A percentile compares a stretch with the other conserved stretches of the same genome.
These are phyloP conservation scores for Zaprionus ghesquierei DNA, from an alignment of 1,140 invertebrate species.

Conservation along the genomic window DNA sequence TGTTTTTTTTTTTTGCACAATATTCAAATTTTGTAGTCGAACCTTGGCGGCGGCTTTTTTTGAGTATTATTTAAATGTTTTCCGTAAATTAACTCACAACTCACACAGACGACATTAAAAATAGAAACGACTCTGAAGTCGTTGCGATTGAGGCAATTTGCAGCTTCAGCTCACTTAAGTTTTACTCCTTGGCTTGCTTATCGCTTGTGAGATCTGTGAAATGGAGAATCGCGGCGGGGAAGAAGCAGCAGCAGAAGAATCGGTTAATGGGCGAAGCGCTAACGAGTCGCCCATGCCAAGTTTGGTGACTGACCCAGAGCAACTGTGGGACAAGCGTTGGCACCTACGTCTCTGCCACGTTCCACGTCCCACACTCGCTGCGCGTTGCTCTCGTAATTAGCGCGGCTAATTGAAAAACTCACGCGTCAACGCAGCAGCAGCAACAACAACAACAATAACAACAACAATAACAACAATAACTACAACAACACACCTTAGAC, in stretches of 20 bases:
- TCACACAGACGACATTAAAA: conserved; percentile 48
- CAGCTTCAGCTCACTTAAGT: neutral
- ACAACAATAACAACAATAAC: neutral
- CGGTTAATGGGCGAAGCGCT: conserved; percentile 18
- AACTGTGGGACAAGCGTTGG: neutral
- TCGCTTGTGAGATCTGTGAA: conserved; percentile 16
- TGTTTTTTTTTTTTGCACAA: conserved; percentile 17
- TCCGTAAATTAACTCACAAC: conserved; percentile 45
- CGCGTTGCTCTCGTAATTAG: conserved; percentile 56
- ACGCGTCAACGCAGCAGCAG: conserved; percentile 28
- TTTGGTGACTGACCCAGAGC: conserved; percentile 39
- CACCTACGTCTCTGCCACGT: neutral
- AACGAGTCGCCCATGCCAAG: conserved; percentile 44
- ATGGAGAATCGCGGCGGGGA: too few relatives aligned
- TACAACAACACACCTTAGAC: neutral
- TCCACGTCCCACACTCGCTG: conserved; percentile 21
- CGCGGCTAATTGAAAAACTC: conserved; percentile 62
- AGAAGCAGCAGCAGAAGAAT: too few relatives aligned
- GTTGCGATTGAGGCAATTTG: conserved; percentile 3
- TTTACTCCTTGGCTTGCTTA: conserved; percentile 8
- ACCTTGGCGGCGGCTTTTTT: neutral
- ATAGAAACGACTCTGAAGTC: conserved; percentile 29
- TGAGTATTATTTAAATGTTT: conserved; percentile 20
- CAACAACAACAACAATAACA: neutral
- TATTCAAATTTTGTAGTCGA: conserved; percentile 21